Conservation (phyloP, 2,113 vertebrate genomes). For the Abramis brama region DNA sequence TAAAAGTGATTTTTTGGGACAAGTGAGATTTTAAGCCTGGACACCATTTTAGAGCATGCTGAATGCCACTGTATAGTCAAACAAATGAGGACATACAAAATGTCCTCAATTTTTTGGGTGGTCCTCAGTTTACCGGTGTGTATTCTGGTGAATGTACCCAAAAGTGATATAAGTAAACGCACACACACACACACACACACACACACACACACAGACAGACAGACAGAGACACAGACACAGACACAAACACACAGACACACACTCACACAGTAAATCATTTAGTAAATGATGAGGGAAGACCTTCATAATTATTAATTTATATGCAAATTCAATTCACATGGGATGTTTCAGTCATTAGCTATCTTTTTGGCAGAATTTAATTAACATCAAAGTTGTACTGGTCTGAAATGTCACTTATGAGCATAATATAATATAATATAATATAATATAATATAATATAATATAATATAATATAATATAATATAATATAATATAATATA, state of each 20-base stretch:
- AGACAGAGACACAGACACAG: background rate
- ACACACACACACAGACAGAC: background rate
- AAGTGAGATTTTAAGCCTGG: too few relatives aligned
- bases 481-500: background rate
- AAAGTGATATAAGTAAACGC: too few relatives aligned
- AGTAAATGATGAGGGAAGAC: background rate
- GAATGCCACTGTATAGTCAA: too few relatives aligned
- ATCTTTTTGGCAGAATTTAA: background rate
- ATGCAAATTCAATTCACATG: background rate
- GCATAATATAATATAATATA: background rate
- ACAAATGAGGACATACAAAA: too few relatives aligned
- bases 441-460: too few relatives aligned
- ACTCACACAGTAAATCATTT: background rate
- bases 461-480: background rate
- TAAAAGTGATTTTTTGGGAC: too few relatives aligned
- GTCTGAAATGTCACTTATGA: background rate
- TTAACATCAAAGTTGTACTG: background rate
- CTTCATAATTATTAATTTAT: conserved; percentile 7
- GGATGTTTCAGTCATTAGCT: background rate
- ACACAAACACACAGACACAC: background rate
- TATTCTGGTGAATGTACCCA: too few relatives aligned
- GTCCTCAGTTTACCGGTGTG: too few relatives aligned
- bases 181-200: too few relatives aligned
- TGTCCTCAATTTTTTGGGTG: too few relatives aligned
- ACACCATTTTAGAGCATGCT: too few relatives aligned